Percentiles rank a stretch among this genome's conserved stretches.
Conservation (phyloP, 2,113 vertebrate genomes). For the Perca schrenkii region DNA sequence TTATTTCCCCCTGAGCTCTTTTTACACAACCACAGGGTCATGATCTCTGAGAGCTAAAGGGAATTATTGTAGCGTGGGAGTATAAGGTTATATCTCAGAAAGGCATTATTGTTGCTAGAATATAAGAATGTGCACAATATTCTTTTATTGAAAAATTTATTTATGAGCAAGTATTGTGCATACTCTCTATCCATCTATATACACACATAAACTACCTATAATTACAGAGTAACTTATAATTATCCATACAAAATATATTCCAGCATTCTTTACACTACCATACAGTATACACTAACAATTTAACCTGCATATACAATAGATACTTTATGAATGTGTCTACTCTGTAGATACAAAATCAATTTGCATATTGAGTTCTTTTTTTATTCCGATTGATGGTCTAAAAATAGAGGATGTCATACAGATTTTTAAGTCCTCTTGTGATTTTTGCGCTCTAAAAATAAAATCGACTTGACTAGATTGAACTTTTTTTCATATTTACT, state of each 20-base stretch:
- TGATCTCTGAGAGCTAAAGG: not conserved
- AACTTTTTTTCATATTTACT: not conserved
- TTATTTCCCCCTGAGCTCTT: constrained; percentile 25
- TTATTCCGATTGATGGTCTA: not conserved
- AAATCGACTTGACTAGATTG: not conserved
- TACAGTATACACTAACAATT: not conserved
- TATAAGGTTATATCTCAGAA: constrained; percentile 18
- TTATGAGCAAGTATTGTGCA: not conserved
- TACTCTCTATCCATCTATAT: not conserved
- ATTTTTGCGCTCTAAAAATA: not conserved
- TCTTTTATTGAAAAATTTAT: not conserved
- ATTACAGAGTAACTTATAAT: not conserved
- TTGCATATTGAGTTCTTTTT: not conserved
- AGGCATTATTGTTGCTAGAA: constrained; percentile 7
- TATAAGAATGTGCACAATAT: not conserved
- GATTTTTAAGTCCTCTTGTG: not conserved
- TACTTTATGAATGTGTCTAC: not conserved
- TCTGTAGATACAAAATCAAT: not conserved
- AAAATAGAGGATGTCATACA: not conserved
- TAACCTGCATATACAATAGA: not conserved
- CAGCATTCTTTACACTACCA: not conserved
- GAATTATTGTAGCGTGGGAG: constrained; percentile 21
- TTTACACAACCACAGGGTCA: constrained; percentile 17
- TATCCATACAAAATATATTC: not conserved
- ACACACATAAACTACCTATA: not conserved